Percentiles rank a stretch among this genome's conserved stretches.
phyloP scores from a whole-genome alignment of 2,797 vertebrate genomes.

The Zenarchopterus dispar region DNA sequence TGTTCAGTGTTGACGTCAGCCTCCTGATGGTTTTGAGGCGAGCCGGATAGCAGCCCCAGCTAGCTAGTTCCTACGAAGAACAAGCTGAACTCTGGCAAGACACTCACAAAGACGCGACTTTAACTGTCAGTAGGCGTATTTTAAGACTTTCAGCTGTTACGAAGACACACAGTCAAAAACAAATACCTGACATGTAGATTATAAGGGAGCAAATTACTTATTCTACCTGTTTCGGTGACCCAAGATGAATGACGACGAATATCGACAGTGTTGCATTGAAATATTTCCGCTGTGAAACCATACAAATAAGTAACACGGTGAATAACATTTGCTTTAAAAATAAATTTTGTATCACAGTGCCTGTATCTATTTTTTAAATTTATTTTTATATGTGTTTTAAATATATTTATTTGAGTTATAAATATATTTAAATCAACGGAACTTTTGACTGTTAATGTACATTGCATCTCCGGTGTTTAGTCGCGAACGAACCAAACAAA shows the following conservation, averaged over 20 bases:
- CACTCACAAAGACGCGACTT: background rate
- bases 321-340: background rate
- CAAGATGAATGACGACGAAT: slow-evolving; percentile 69
- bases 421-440: slow-evolving; percentile 15
- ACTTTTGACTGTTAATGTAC: background rate
- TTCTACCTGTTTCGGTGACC: slow-evolving; percentile 63
- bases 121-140: background rate
- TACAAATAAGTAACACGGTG: background rate
- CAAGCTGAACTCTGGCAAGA: slow-evolving; percentile 33
- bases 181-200: fast-evolving
- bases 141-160: background rate
- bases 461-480: slow-evolving; percentile 42
- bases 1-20: slow-evolving; percentile 51
- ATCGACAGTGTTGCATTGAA: slow-evolving; percentile 52
- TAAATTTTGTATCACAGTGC: background rate
- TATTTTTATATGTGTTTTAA: background rate
- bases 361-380: fast-evolving
- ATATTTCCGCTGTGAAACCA: slow-evolving; percentile 54
- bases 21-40: slow-evolving; percentile 55
- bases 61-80: slow-evolving; percentile 46
- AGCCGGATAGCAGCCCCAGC: slow-evolving; percentile 58
- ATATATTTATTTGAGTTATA: fast-evolving
- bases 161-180: background rate
- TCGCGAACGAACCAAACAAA: slow-evolving; percentile 52
- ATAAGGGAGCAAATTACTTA: slow-evolving; percentile 9